Evolutionary conservation across 2,113 vertebrate genomes (phyloP), one percentile per base, ranked within the genome.

Genomic region (Haemorhous mexicanus): DNA sequence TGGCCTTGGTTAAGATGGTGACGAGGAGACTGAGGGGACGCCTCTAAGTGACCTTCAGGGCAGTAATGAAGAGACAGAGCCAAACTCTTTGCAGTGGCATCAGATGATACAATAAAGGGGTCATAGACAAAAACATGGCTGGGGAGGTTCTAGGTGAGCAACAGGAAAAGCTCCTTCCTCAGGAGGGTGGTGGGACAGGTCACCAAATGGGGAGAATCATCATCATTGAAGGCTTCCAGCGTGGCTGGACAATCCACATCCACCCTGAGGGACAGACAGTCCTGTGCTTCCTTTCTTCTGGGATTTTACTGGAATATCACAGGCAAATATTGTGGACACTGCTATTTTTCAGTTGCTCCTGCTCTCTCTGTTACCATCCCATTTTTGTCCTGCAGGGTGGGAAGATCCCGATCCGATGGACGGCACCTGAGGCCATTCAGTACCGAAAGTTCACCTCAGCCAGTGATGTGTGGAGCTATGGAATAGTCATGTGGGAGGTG

Each of bases 401-500:
- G 33, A 98, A 98, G 95, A 98, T 98, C 90, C 98, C 98, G 0
- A 98, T 98, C 43, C 97, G 98, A 6, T 98, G 98, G 98, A 98
- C 98, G 0, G 98, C 98, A 0, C 98, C 98, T 0, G 98, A 98
- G 87, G 98, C 98, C 37, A 98, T 98, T 44, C 98, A 98, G 84
- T 98, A 98, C 95, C 93, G 98, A 11, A 98, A 98, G 59, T 98
- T 98, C 96, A 98, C 98, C 23, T 98, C 98, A 0, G 98, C 98
- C 96, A 98, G 98, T 1, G 98, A 98, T 0, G 98, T 98, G 39
- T 98, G 98, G 98, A 98, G 98, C 95, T 98, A 98, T 0, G 98
- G 98, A 0, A 98, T 98, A 0, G 98, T 98, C 91, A 98, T 98
- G 98, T 98, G 98, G 98, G 98, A 98, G 75, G 98, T 98, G 94